Conservation (phyloP, 2,113 vertebrate species). For the Pionites leucogaster region DNA sequence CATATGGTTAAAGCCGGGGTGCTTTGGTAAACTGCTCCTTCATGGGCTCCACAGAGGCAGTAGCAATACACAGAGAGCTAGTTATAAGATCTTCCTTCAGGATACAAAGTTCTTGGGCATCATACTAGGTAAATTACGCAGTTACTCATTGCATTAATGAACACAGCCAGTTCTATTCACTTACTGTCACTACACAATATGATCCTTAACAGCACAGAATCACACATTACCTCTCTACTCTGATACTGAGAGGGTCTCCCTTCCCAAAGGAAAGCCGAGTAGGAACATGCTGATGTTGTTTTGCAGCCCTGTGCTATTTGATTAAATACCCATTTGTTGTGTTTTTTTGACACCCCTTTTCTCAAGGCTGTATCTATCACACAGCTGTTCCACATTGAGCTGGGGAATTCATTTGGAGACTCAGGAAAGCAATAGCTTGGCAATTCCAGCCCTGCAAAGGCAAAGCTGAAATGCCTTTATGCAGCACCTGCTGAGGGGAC, state of each 20-base stretch:
- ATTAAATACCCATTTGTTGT: slow-evolving; percentile 19
- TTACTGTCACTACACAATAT: background rate
- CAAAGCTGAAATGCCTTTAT: slow-evolving; percentile 54
- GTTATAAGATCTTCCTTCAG: background rate
- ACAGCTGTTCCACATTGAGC: slow-evolving; percentile 59
- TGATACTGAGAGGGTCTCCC: background rate
- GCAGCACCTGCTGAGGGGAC: slow-evolving; percentile 68
- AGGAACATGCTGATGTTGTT: background rate
- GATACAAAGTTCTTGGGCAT: background rate
- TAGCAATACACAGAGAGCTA: background rate
- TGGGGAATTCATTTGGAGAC: slow-evolving; percentile 48
- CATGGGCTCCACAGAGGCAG: background rate
- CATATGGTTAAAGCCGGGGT: background rate
- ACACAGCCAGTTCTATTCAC: background rate
- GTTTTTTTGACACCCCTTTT: slow-evolving; percentile 48
- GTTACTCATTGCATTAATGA: background rate
- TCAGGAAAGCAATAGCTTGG: slow-evolving; percentile 52
- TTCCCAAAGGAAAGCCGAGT: background rate
- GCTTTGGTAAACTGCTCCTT: background rate
- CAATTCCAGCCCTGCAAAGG: slow-evolving; percentile 40
- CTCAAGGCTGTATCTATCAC: slow-evolving; percentile 50
- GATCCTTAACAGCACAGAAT: background rate
- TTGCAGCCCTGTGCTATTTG: slow-evolving; percentile 2
- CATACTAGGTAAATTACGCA: background rate
- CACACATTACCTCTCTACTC: background rate